A percentile compares a stretch with the other conserved stretches of the same genome.
Evolutionary conservation across 2,797 vertebrate genomes (phyloP).

Genomic region (Channa striata): DNA sequence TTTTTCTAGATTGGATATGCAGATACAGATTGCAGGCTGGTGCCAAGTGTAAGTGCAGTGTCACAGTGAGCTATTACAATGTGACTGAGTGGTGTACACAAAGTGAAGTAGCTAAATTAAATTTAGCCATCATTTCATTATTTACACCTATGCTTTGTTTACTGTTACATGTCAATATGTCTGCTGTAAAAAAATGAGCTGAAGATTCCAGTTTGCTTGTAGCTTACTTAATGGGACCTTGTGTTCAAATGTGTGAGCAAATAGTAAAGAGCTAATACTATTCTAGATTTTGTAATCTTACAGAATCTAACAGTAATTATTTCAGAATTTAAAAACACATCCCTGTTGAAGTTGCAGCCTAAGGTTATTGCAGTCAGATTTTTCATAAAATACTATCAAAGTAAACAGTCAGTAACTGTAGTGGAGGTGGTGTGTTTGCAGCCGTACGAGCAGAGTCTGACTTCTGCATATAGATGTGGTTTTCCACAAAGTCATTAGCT

Average conservation of each 20-base stretch:
- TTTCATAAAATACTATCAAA: constrained; percentile 2
- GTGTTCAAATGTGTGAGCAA: constrained; percentile 4
- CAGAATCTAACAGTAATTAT: background rate
- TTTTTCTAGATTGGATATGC: background rate
- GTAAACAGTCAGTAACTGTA: background rate
- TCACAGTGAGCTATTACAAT: background rate
- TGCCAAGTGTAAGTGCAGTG: background rate
- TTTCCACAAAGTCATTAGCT: constrained; percentile 51
- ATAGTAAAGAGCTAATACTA: background rate
- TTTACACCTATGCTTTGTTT: background rate
- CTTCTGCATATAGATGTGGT: constrained; percentile 46
- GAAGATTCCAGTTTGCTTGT: background rate
- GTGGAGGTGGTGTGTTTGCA: constrained; percentile 11
- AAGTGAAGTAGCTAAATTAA: background rate
- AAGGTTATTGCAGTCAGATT: background rate
- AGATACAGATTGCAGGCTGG: background rate
- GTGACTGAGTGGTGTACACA: no score
- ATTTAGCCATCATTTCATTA: background rate
- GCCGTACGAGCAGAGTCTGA: constrained; percentile 18
- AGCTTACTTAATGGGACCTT: background rate
- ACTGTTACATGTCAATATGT: background rate
- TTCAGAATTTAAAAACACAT: background rate
- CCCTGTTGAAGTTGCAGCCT: background rate
- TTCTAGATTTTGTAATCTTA: background rate
- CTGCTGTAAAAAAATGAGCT: background rate